phyloP scores from a whole-genome alignment of 2,797 vertebrate species.

The Sebastes baramenuke region DNA sequence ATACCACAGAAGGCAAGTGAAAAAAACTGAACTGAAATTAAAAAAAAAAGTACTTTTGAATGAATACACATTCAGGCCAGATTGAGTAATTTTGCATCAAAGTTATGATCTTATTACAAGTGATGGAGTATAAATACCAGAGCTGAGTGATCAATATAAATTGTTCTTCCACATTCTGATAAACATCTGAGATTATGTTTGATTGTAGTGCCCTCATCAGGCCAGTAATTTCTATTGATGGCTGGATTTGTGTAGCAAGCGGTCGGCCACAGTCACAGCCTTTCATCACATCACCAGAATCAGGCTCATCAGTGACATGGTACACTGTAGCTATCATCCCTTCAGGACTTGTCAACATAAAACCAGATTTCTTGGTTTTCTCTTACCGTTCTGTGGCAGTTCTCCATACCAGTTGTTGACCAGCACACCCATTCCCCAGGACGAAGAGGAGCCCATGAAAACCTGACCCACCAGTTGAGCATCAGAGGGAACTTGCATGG shows the following conservation, averaged over 20 bases:
- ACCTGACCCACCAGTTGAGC: conserved; percentile 46
- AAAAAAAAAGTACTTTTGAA: background rate
- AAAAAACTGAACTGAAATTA: background rate
- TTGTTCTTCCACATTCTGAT: background rate
- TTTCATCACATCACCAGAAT: background rate
- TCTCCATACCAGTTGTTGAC: conserved; percentile 57
- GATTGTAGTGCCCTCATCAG: background rate
- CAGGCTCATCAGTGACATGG: background rate
- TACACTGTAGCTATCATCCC: background rate
- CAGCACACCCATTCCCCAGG: conserved; percentile 63
- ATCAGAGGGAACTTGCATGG: conserved; percentile 48
- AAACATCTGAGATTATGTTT: background rate
- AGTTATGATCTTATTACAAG: no score
- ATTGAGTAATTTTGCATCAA: background rate
- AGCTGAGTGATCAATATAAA: background rate
- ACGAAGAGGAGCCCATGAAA: conserved; percentile 62
- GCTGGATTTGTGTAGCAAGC: background rate
- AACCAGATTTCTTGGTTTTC: background rate
- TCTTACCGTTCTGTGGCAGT: conserved; percentile 47
- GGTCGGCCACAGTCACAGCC: background rate
- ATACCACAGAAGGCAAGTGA: background rate
- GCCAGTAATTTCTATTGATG: background rate
- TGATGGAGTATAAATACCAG: background rate
- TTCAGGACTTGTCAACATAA: background rate
- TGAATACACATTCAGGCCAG: background rate